phyloP scores from a whole-genome alignment of 2,797 vertebrate genomes.

The Myotis planiceps region DNA sequence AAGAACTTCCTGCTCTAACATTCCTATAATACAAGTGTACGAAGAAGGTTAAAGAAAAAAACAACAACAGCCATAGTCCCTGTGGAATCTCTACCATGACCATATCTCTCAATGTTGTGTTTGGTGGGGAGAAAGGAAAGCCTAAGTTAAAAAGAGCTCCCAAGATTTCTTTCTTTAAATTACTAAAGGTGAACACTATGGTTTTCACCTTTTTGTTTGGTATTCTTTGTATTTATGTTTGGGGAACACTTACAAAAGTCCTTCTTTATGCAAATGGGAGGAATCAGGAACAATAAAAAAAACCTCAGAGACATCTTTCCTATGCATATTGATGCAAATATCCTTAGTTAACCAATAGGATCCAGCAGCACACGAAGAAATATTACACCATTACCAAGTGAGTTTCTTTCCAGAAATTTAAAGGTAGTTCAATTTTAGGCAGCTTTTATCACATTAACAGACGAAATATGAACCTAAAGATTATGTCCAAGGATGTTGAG shows the following conservation, averaged over 20 bases:
- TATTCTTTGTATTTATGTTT: not conserved
- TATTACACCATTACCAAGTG: not conserved
- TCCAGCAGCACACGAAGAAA: not conserved
- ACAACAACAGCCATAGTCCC: not conserved
- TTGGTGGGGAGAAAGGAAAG: not conserved
- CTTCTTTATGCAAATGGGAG: not conserved
- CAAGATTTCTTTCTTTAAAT: not conserved
- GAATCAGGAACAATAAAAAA: not conserved
- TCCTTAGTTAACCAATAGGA: not conserved
- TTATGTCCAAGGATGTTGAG: not conserved
- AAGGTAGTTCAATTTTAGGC: not conserved
- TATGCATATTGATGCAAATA: not conserved
- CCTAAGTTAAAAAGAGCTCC: not conserved
- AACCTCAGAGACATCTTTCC: not conserved
- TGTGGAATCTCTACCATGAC: not conserved
- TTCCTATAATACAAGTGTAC: not conserved
- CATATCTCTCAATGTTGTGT: not conserved
- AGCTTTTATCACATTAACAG: not conserved
- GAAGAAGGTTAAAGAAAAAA: not conserved
- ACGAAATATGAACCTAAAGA: not conserved
- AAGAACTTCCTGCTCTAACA: not conserved
- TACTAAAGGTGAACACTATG: not conserved
- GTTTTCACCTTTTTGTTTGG: not conserved
- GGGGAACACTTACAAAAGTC: not conserved
- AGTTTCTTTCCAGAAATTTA: not conserved